Base-by-base conservation (phyloP, 2,797 vertebrate genomes). In the Delichon dasypus region DNA sequence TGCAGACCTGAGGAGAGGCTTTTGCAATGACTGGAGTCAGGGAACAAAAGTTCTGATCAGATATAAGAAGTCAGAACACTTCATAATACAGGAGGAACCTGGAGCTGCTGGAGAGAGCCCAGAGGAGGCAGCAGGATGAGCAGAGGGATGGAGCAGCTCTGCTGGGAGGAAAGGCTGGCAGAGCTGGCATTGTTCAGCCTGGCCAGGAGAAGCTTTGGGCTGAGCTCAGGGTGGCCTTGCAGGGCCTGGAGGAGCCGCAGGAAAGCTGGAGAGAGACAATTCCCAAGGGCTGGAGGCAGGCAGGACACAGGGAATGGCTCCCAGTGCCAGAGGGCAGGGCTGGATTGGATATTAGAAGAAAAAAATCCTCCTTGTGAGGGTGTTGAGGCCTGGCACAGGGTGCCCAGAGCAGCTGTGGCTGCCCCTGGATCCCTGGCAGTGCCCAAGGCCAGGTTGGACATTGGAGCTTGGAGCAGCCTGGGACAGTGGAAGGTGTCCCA, bases 41-140 rank as follows among this genome's bases (percentile, higher is more conserved):
- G 10, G 55, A 77, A 42, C 7, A 25, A 61, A 74, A 51, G 34
- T 72, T 70, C 47, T 79, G 26, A 74, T 48, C 40, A 82, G 75
- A 67, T 34, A 26, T 3, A 13, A 74, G 30, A 51, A 45, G 17
- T 53, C 44, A 84, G 29, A 66, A 25, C 15, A 64, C 12, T 60
- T 85, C 7, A 19, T 36, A 64, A 68, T 22, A 0, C 29, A 34
- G 45, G 13, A 4, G 25, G 67, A 29, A n/a, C 0, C 0, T n/a
- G 75, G 67, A 87, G 44, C 74, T 71, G 36, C 22, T 55, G 84
- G 2, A 55, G 70, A 57, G 81, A 83, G 80, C 1, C 70, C 81
- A 84, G 70, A 65, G 70, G 51, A 66, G 81, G 70, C 44, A 3
- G 1, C 81, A 74, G 79, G 57, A 68, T 58, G 64, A 15, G 32